Evolutionary conservation across 2,797 vertebrate species (phyloP), one percentile per base, ranked within the genome.

Genomic region (Ciconia nigra): DNA sequence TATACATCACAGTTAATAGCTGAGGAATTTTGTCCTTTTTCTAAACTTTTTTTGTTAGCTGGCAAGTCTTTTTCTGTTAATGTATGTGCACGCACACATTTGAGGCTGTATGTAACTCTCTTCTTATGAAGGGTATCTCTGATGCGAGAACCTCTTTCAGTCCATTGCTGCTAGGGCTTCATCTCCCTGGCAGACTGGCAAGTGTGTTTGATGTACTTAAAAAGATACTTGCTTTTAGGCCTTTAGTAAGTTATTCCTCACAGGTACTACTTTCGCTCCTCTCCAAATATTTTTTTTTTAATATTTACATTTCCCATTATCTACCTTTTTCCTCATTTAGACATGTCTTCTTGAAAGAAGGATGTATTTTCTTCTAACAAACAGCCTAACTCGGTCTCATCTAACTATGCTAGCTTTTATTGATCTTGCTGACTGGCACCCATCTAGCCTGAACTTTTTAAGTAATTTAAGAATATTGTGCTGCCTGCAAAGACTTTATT

Each of bases 31-130:
- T 19, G n/a, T 25, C 20, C 9, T 24, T 44, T 18, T 51, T 66
- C 65, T 35, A 10, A 15, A 5, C 4, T 14, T 19, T 10, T 9
- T 26, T 31, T 59, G 21, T 31, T 33, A 24, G 44, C 28, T 65
- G 49, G 29, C 10, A 13, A 16, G 31, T 41, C 31, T 54, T 24
- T 24, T 78, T 35, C 46, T 66, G 18, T 37, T 77, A 19, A 39
- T 0, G 0, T 13, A 9, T 25, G 2, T 15, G 24, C 33, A 7
- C 18, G 8, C 7, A 26, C 4, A 13, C 13, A 14, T n/a, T 19
- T 54, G 47, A 81, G 51, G 49, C 54, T 6, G 10, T 35, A 19
- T 17, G 39, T 39, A 5, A 29, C 29, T 24, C 26, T 46, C 24
- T 11, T 37, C 58, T 18, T 39, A 29, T 25, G 59, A 65, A 52